Evolutionary conservation across 1,140 invertebrate species (phyloP).

Genomic region (Cherax destructor): DNA sequence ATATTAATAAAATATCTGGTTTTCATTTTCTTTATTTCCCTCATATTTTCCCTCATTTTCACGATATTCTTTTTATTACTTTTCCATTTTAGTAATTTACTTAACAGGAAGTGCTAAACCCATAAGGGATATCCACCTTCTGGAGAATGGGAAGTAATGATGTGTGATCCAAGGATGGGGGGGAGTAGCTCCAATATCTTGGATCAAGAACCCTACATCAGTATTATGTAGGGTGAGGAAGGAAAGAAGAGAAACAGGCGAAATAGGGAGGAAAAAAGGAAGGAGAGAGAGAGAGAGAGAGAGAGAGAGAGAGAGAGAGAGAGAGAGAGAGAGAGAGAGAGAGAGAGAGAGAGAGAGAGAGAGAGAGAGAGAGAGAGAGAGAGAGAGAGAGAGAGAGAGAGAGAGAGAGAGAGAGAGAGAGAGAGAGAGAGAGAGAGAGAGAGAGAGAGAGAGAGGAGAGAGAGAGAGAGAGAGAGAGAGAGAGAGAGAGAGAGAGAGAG

Average conservation of each 20-base stretch:
- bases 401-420: neutral
- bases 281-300: neutral
- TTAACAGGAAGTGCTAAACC: no score
- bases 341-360: neutral
- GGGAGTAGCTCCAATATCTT: no score
- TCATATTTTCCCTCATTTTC: no score
- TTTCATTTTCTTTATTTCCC: no score
- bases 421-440: constrained; percentile 5
- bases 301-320: neutral
- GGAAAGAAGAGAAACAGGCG: neutral
- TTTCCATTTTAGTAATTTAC: no score
- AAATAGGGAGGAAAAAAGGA: neutral
- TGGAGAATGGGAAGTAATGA: no score
- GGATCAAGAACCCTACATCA: no score
- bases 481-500: neutral
- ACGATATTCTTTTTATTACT: no score
- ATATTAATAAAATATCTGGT: no score
- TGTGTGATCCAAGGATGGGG: no score
- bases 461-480: neutral
- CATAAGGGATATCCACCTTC: no score
- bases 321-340: neutral
- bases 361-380: neutral
- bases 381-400: neutral
- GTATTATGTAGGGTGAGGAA: neutral
- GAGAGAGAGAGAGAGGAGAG: neutral